Evolutionary conservation across 2,113 vertebrate genomes (phyloP), one percentile per base, ranked within the genome.

Genomic region (Sinosuthora webbiana): DNA sequence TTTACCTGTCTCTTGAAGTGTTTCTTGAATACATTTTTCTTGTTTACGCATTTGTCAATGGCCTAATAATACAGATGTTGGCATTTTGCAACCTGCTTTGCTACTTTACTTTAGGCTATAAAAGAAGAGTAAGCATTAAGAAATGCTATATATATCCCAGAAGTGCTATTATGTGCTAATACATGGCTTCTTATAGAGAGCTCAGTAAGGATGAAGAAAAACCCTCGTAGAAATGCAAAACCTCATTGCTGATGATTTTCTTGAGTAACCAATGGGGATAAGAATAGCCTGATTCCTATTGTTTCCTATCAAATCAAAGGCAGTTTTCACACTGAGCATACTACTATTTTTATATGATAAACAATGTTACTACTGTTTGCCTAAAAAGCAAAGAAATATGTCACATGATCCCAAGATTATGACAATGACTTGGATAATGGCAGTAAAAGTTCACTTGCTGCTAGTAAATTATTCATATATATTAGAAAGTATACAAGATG

Each of bases 31-130:
- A 42, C 33, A 45, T 83, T 88, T 92, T 47, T 85, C 65, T 75
- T 74, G 52, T 82, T 94, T 71, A 81, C 5, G 15, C 81, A 59
- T 53, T 92, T 67, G 41, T 67, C 60, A 90, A 37, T 91, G 64
- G 56, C 35, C 9, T 75, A 77, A 93, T 73, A 73, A 55, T 82
- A 90, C 60, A 94, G 78, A 93, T 85, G 62, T 63, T 92, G 70
- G 62, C 47, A 75, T 87, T 92, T 93, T 88, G 67, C 70, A 84
- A 42, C 78, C 88, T 93, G 60, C 55, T 80, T 77, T 89, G 33
- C 49, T 89, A 15, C 49, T 90, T 93, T 64, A 77, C 28, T 86
- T 79, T 37, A 50, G 65, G 41, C 47, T 82, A 39, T 70, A 70
- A 83, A 93, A 73, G 49, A 85, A 73, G n/a, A 75, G 22, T 67